Conservation (phyloP, 2,888 invertebrate species). For the Saturnia japonica region DNA sequence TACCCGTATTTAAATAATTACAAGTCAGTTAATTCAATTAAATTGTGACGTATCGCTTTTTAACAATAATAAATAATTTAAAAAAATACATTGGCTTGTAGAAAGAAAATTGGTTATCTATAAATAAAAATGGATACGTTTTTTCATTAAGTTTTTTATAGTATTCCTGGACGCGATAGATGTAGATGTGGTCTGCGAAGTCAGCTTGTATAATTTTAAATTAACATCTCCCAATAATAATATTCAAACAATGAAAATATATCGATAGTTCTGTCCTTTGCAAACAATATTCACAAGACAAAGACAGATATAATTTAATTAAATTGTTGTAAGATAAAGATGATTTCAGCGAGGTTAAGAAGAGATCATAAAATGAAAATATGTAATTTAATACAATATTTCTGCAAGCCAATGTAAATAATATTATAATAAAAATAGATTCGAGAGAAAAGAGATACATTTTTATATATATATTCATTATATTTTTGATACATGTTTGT, state of each 20-base stretch:
- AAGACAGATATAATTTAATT: not conserved
- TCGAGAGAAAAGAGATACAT: constrained; percentile 9
- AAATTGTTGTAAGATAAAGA: not conserved
- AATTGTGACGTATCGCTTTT: constrained; percentile 42
- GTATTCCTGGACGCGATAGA: no score
- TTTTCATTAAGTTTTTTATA: no score
- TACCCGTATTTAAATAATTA: constrained; percentile 42
- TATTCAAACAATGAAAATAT: not conserved
- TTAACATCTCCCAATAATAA: not conserved
- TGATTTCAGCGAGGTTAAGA: not conserved
- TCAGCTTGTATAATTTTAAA: not conserved
- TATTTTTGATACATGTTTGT: not conserved
- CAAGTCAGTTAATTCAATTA: constrained; percentile 13
- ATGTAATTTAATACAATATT: not conserved
- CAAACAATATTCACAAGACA: not conserved
- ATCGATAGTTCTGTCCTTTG: not conserved
- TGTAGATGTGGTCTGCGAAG: no score
- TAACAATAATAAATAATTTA: not conserved
- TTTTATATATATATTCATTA: not conserved
- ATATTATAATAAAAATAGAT: constrained; percentile 7
- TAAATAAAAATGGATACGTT: no score
- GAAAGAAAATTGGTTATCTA: not conserved
- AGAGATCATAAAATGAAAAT: not conserved
- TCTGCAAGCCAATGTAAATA: constrained; percentile 1
- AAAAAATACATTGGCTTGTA: not conserved